Base-by-base conservation (phyloP, 2,113 vertebrate species). In the Tupaia chinensis region DNA sequence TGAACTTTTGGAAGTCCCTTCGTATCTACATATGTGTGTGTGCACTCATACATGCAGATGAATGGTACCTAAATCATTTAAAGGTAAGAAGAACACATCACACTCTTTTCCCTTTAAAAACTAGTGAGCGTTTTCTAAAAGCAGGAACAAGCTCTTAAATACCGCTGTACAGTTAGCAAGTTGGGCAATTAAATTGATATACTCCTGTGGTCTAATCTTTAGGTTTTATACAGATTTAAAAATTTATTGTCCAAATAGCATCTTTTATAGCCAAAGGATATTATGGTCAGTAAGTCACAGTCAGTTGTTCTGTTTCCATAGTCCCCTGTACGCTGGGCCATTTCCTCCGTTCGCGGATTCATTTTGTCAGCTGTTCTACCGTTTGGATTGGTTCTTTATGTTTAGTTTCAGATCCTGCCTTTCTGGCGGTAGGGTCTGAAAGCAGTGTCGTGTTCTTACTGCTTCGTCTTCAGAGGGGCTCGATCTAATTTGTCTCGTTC, bases 141-240 rank as follows among this genome's bases (percentile, higher is more conserved):
- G 27, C 54, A 61, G 83, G 16, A n/a, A 69, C 54, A 54, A 53
- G 58, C 5, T 63, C n/a, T 92, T 90, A 58, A 9, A 22, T 82
- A 93, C 65, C 56, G 56, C 22, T 91, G 27, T 85, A 70, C 17
- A 76, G 7, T 87, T 84, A 76, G 61, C 83, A 89, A 92, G 23
- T 86, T 19, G 54, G 44, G 29, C 77, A 14, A 44, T 74, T 87
- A 65, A 77, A 83, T 91, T 58, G 72, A 44, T 44, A 83, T 54
- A 78, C 60, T 82, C 6, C 14, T 83, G 0, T 85, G 74, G 14
- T 89, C 13, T 66, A 87, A 73, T 78, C 66, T 73, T 7, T 19
- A 61, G 11, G 12, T 69, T 78, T 70, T 87, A 63, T 87, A 65
- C 65, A 90, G 19, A 58, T 95, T 83, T 70, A 83, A 44, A 44